Base-by-base conservation (phyloP, 2,797 vertebrate species). In the Microchirus variegatus region DNA sequence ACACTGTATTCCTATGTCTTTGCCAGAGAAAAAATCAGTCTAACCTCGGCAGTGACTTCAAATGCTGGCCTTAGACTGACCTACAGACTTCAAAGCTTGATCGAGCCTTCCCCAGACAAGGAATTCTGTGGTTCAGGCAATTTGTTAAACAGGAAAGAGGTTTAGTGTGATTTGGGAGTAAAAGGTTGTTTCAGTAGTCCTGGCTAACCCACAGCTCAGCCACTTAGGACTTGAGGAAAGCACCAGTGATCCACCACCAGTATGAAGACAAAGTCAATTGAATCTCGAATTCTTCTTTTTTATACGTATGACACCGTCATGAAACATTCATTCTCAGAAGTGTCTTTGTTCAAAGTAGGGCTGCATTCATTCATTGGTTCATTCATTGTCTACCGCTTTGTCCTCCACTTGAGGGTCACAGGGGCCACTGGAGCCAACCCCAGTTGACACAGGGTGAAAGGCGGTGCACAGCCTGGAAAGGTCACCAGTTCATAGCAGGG, bases 81-180 rank as follows among this genome's bases (percentile, higher is more conserved):
- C 91, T 87, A 75, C 67, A 83, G 69, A 92, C 90, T 91, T 93
- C 90, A 93, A 92, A 92, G 92, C 80, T 73, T 81, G 82, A 90
- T 87, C 82, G 82, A 87, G 76, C 72, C 69, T 91, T 86, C 77
- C 75, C 78, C 67, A 89, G 87, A 91, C 90, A 82, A 83, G 83
- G 67, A 83, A 85, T 85, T 85, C 81, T 81, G 73, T 86, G 85
- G 81, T 84, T 86, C 77, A 83, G 73, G 78, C 90, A 89, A 91
- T 92, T 91, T 90, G 91, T 92, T 89, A 77, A 90, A 92, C 87
- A 87, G 87, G 84, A 82, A 73, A 81, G 77, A 80, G 85, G 81
- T 89, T 91, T 89, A 85, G 77, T 74, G 71, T 82, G 84, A 87
- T 86, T 90, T 85, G 71, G 75, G 70, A 87, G 78, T 73, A 75